Conservation (phyloP, 2,113 vertebrate genomes). For the Arizona elegans region DNA sequence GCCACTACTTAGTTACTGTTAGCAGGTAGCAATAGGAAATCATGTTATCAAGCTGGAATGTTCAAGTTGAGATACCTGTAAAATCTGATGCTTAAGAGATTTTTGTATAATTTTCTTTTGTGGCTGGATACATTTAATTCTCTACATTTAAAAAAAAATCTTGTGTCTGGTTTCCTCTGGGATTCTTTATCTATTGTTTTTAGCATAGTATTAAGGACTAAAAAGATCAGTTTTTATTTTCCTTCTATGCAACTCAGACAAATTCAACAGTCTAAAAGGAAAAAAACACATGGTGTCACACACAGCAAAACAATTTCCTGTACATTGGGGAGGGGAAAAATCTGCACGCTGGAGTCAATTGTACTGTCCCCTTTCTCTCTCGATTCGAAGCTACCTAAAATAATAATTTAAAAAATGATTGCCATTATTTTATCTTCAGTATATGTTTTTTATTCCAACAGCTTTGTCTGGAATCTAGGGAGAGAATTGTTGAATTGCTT, state of each 20-base stretch:
- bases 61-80: not conserved
- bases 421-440: not conserved
- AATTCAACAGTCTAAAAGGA: not conserved
- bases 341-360: not conserved
- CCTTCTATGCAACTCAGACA: not conserved
- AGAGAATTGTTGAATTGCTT: not conserved
- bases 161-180: not conserved
- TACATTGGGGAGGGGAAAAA: not conserved
- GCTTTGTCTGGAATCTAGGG: not conserved
- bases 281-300: not conserved
- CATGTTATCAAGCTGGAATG: not conserved
- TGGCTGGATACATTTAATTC: not conserved
- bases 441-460: not conserved
- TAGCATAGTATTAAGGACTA: not conserved
- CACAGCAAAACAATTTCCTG: not conserved
- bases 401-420: not conserved
- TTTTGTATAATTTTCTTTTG: not conserved
- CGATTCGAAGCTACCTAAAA: not conserved
- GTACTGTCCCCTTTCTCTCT: not conserved
- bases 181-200: not conserved
- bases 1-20: not conserved
- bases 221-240: not conserved
- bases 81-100: not conserved
- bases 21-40: not conserved
- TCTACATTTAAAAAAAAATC: not conserved